Evolutionary conservation across 2,888 invertebrate genomes (phyloP), one percentile per base, ranked within the genome.

Genomic region (Penaeus monodon): DNA sequence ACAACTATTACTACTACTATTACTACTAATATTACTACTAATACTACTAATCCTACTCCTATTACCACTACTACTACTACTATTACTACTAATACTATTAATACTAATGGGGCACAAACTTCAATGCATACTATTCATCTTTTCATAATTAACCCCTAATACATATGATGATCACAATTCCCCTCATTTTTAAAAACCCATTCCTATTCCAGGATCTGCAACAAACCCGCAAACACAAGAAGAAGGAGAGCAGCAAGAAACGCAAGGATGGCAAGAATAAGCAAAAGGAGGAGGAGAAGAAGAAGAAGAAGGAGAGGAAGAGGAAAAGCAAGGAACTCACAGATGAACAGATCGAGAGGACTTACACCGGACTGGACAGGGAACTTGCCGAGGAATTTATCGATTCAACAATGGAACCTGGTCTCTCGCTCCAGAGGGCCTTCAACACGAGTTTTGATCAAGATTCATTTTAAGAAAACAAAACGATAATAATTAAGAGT

Each of bases 301-400:
- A 86, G 73, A 73, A 88, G 84, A 64, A 68, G 68, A 84, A 89
- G 66, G 29, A 78, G 20, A 80, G 66, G 57, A 63, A 63, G 4
- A 89, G 78, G 77, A 81, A 76, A 68, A 79, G 78, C 29, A 81
- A 78, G n/a, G 86, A 84, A 33, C 68, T 89, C 66, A 88, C 90
- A 17, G 88, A 89, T 64, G 87, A 88, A 24, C 88, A 90, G 88
- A 89, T 89, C n/a, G 89, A 88, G 24, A 87, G 89, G 10, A 92
- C 92, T 3, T 93, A 93, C 90, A 93, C 92, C 7, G 93, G 93
- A 8, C 90, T 93, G 89, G 93, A 93, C 90, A 89, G 92, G 29
- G 92, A 92, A 84, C 91, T 92, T 27, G 93, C 92, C 0, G 93
- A 93, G 88, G 92, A 92, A 89, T 93, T 92, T 90, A 93, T 93